phyloP scores from a whole-genome alignment of 2,113 vertebrate species.

The Pteruthius melanotis region DNA sequence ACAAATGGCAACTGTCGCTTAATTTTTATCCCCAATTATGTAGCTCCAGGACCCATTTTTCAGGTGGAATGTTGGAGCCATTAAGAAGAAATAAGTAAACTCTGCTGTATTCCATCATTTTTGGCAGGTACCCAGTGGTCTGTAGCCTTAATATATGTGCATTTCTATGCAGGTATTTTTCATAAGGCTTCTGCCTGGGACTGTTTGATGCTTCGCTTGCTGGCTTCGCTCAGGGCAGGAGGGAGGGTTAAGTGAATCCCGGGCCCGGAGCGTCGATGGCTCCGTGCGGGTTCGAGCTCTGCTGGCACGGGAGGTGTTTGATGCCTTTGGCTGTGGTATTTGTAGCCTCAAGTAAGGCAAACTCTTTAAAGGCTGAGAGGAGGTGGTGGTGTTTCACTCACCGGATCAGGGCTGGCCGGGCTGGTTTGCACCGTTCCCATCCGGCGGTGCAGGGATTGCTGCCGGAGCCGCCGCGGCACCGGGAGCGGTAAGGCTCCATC shows the following conservation, averaged over 20 bases:
- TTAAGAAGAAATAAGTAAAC: slow-evolving; percentile 83
- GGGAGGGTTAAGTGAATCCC: neutral
- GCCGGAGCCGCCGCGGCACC: neutral
- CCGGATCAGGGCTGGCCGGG: neutral
- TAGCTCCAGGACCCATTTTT: slow-evolving; percentile 76
- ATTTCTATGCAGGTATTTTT: slow-evolving; percentile 65
- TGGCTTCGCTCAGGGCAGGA: neutral
- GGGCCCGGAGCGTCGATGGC: neutral
- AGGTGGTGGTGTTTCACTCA: rapidly evolving
- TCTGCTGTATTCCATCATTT: slow-evolving; percentile 73
- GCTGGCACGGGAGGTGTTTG: rapidly evolving
- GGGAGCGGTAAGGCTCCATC: neutral
- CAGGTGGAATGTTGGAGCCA: slow-evolving; percentile 74
- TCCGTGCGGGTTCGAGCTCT: neutral
- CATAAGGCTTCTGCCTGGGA: slow-evolving; percentile 7
- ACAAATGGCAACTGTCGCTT: slow-evolving; percentile 77
- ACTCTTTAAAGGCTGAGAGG: rapidly evolving
- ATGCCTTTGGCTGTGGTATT: rapidly evolving
- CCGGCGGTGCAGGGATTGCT: rapidly evolving
- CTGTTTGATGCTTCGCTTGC: slow-evolving; percentile 9
- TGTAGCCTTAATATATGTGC: slow-evolving; percentile 62
- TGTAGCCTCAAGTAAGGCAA: neutral
- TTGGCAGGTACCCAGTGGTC: slow-evolving; percentile 74
- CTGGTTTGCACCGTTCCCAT: rapidly evolving
- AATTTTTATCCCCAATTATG: slow-evolving; percentile 80